phyloP scores from a whole-genome alignment of 2,888 invertebrate species.

The Cylindroiulus punctatus region DNA sequence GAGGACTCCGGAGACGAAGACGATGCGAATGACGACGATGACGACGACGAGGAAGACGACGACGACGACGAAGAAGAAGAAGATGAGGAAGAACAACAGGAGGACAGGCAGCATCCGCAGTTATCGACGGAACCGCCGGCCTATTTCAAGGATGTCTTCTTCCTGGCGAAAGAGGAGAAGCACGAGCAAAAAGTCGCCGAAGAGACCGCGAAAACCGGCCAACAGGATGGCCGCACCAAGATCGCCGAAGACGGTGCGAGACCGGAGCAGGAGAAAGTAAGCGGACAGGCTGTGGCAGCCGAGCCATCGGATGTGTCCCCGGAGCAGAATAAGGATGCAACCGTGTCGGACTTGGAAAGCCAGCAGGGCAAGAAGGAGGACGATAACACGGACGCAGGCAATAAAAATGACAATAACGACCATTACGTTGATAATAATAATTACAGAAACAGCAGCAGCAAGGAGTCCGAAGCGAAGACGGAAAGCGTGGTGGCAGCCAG shows the following conservation, averaged over 20 bases:
- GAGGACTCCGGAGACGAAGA: background rate
- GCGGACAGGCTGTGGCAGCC: background rate
- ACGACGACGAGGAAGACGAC: background rate
- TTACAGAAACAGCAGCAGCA: background rate
- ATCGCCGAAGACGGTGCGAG: background rate
- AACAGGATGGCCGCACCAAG: background rate
- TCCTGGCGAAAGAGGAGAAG: background rate
- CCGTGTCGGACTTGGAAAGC: background rate
- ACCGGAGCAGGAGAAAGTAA: background rate
- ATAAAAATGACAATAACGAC: constrained; percentile 5
- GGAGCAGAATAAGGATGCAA: background rate
- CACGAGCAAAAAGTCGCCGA: background rate
- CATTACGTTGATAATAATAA: background rate
- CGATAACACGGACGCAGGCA: background rate
- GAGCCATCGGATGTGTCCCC: background rate
- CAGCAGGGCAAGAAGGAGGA: background rate
- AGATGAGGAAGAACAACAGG: background rate
- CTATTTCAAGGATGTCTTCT: background rate
- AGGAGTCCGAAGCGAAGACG: background rate
- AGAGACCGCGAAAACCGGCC: background rate
- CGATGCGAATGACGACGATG: background rate
- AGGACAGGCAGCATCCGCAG: background rate
- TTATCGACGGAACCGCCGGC: background rate
- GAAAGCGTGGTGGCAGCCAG: background rate
- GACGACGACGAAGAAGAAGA: background rate